Base-by-base conservation (phyloP, 1,140 invertebrate genomes). In the Atopsyche davidsoni region DNA sequence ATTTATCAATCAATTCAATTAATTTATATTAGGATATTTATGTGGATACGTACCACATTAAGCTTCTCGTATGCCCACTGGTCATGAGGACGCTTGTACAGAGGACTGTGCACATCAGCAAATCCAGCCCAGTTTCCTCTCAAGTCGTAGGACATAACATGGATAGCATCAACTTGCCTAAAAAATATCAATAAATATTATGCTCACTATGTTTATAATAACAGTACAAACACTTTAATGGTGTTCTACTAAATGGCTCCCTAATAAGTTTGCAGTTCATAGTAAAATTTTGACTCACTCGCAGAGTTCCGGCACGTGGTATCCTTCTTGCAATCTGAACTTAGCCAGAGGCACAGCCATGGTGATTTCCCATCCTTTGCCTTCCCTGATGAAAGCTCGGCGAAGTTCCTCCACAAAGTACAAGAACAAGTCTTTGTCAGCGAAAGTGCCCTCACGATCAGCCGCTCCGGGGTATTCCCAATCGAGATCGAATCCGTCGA, bases 61-160 rank as follows among this genome's bases (percentile, higher is more conserved):
- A 92, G 77, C 64, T 83, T 87, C 64, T 90, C 87, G 61, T 92
- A 92, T 22, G 86, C 86, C 72, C 84, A 92, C 63, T 91, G 86
- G 67, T 92, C 89, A 57, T 87, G 83, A 0, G 87, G 86, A 48
- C 89, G 69, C 62, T 81, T 85, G 60, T 89, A 91, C 0, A 92
- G 72, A 2, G 89, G 86, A 60, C 87, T 90, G 61, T 92, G 89
- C 0, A 86, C 82, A 61, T 92, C 89, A 1, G 91, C 90, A 58
- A 89, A 88, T 28, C 87, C 87, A 4, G 87, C 90, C 91, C 91
- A 95, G 59, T 92, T 91, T 18, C 92, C 92, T 55, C 91, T 77
- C 13, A 95, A 74, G 71, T 95, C 92, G 63, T 96, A 96, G 0
- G 89, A 79, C 90, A 93, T 93, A 9, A 88, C 86, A 61, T 92